Conservation (phyloP, 2,888 invertebrate species). For the Chrysotoxum bicinctum region DNA sequence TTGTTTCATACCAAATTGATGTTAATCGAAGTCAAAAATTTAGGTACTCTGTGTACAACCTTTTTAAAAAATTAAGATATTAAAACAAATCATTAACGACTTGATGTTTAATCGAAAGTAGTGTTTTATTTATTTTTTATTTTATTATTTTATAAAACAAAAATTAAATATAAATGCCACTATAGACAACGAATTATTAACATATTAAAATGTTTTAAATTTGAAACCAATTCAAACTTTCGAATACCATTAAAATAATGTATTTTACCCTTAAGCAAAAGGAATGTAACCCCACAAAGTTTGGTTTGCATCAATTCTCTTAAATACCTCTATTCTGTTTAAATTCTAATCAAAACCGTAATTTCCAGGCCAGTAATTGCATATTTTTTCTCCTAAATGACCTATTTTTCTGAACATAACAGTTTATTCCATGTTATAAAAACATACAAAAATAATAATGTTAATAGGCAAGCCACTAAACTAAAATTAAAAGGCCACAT, state of each 20-base stretch:
- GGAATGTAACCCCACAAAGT: not conserved
- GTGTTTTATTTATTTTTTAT: no score
- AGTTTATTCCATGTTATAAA: not conserved
- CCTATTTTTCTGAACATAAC: constrained; percentile 11
- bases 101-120: no score
- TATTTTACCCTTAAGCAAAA: not conserved
- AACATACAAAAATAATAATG: constrained; percentile 5
- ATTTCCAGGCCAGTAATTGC: constrained; percentile 20
- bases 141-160: no score
- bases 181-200: no score
- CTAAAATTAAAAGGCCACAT: not conserved
- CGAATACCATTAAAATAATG: not conserved
- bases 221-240: not conserved
- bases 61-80: no score
- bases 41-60: no score
- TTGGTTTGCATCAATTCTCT: not conserved
- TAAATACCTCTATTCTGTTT: not conserved
- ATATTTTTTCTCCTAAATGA: not conserved
- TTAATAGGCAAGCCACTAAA: not conserved
- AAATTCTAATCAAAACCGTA: not conserved
- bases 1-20: no score
- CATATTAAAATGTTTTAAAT: not conserved
- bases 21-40: no score
- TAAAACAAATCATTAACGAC: no score
- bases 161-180: no score